Evolutionary conservation across 2,113 vertebrate genomes (phyloP), one percentile per base, ranked within the genome.

Genomic region (Tonatia bakeri): DNA sequence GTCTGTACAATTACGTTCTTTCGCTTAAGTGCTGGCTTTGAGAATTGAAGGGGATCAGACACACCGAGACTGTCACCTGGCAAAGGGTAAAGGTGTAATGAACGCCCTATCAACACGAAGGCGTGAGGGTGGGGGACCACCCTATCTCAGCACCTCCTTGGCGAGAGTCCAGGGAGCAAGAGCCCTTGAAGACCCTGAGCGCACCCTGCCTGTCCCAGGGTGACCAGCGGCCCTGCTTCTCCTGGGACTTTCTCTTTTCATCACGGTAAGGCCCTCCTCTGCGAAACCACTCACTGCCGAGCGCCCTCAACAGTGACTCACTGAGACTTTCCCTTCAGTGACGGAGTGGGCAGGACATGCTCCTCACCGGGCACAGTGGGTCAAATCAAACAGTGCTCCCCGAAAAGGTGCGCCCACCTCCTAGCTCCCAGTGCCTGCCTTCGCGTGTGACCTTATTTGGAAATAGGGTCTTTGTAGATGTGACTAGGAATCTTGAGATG

Each of bases 311-410:
- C 2, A 1, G 26, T 19, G 14, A n/a, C 64, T 70, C 38, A 1
- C 56, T 26, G 31, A 36, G 50, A n/a, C 33, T 33, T 36, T 81
- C 36, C 59, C 52, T 36, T 38, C 38, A 38, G 70, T 12, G 16
- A 15, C 3, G 36, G 28, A 59, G 79, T 0, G 15, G 54, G 4
- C 31, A 59, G 52, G 38, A 33, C 5, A 1, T 9, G 6, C 22
- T 43, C 87, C 45, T 83, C 61, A 17, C 33, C 1, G 11, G 40
- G 31, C 14, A 15, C 1, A 64, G 22, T 22, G 72, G 69, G 77
- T 38, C 11, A 3, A n/a, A 47, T 0, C 11, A 4, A n/a, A 47
- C 0, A 64, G 80, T 33, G 90, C 22, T 4, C 14, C 64, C 22
- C 19, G 3, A 17, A 43, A 69, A 75, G 36, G 54, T 2, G 47